These are phyloP conservation scores for Oophaga pumilio DNA, from an alignment of 2,113 vertebrate species.

Conservation along the genomic window DNA sequence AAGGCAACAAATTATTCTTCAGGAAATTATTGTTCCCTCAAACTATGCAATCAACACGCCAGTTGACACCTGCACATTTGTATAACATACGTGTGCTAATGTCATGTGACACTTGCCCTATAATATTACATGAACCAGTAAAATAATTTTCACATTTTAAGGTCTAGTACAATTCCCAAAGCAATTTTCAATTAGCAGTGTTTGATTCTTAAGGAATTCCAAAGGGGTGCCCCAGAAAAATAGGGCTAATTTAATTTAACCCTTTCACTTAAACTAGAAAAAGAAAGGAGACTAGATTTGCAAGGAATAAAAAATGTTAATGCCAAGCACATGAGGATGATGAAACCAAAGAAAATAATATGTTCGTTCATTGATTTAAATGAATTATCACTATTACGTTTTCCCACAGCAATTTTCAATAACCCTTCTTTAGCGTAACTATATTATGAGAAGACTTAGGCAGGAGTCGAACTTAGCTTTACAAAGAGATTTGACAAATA, in stretches of 20 bases:
- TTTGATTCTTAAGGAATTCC: conserved; percentile 75
- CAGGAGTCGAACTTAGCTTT: background rate
- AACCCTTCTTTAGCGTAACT: background rate
- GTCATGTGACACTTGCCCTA: conserved; percentile 70
- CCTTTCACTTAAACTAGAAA: background rate
- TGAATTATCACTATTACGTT: conserved; percentile 19
- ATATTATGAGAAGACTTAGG: background rate
- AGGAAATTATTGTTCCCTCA: conserved; percentile 71
- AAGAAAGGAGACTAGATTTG: background rate
- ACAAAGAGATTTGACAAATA: background rate
- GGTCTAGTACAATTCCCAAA: conserved; percentile 75
- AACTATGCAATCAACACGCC: conserved; percentile 71
- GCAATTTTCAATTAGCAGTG: conserved; percentile 78
- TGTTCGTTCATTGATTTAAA: conserved; percentile 3
- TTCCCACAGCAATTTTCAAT: conserved; percentile 32
- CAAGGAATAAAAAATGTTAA: conserved; percentile 15
- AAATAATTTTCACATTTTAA: conserved; percentile 70
- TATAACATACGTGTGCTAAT: conserved; percentile 66
- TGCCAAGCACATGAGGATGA: conserved; percentile 28
- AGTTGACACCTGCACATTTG: conserved; percentile 74
- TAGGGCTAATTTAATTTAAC: conserved; percentile 58
- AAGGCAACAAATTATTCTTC: conserved; percentile 69
- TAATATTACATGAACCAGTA: conserved; percentile 71
- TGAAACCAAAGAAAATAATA: background rate
- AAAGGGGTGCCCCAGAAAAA: conserved; percentile 72